These are phyloP conservation scores for Phalacrocorax aristotelis DNA, from an alignment of 2,113 vertebrate genomes.

Conservation along the genomic window DNA sequence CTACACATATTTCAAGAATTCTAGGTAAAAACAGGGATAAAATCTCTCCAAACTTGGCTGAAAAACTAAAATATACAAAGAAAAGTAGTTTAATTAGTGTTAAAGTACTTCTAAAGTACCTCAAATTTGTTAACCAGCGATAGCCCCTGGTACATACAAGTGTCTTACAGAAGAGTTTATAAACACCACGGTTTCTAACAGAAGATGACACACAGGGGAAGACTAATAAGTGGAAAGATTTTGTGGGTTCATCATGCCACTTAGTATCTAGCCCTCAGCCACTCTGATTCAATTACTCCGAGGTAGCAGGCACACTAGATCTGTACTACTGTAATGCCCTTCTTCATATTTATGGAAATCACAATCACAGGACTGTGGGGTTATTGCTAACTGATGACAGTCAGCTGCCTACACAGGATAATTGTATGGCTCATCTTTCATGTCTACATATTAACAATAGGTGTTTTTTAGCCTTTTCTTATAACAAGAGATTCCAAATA, in stretches of 20 bases:
- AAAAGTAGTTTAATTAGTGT: neutral
- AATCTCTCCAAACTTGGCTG: neutral
- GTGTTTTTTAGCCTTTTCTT: neutral
- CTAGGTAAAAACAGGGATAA: neutral
- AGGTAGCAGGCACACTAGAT: neutral
- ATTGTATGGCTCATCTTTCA: neutral
- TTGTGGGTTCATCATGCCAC: neutral
- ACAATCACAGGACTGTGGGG: neutral
- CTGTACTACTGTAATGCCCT: neutral
- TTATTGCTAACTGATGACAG: slow-evolving; percentile 36
- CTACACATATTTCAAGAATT: neutral
- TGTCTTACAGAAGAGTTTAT: neutral
- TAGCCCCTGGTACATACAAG: neutral
- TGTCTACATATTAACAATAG: neutral
- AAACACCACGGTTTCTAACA: neutral
- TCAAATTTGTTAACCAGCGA: neutral
- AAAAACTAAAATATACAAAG: neutral
- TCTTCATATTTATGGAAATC: neutral
- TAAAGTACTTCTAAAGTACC: neutral
- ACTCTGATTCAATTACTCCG: neutral
- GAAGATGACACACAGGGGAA: neutral
- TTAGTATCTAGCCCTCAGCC: neutral
- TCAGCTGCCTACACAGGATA: neutral
- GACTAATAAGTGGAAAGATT: neutral
- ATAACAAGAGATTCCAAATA: neutral